Evolutionary conservation across 2,888 invertebrate genomes (phyloP).

Genomic region (Drepana falcataria): DNA sequence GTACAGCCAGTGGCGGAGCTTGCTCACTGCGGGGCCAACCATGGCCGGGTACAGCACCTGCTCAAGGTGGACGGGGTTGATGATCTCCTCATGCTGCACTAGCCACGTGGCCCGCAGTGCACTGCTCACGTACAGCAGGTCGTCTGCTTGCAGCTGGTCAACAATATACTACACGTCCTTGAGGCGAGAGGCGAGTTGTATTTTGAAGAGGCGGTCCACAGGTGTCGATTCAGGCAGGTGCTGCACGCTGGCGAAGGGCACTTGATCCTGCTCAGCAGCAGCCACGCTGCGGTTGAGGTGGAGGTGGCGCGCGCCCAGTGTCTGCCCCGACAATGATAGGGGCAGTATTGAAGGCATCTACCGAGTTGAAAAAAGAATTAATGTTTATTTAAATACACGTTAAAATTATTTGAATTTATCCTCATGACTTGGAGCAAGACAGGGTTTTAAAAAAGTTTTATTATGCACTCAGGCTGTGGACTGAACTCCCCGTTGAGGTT

Average conservation of each 20-base stretch:
- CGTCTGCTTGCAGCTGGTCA: conserved; percentile 42
- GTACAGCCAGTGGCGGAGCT: conserved; percentile 8
- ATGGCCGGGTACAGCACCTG: conserved; percentile 44
- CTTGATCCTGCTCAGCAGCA: conserved; percentile 16
- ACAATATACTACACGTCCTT: conserved; percentile 44
- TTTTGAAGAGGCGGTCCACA: conserved; percentile 51
- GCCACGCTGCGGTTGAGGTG: conserved; percentile 37
- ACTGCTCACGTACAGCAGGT: conserved; percentile 54
- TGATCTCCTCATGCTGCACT: conserved; percentile 33
- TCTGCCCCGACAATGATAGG: conserved; percentile 35
- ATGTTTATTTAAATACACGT: too few species aligned
- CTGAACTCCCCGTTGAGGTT: too few species aligned
- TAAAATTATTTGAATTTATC: too few species aligned
- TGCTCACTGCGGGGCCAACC: conserved; percentile 42
- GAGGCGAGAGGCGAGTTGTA: conserved; percentile 46
- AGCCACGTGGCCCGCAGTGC: conserved; percentile 52
- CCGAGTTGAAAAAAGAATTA: too few species aligned
- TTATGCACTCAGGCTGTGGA: too few species aligned
- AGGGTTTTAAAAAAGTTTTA: too few species aligned
- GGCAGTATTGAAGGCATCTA: conserved; percentile 34
- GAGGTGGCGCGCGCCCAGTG: conserved; percentile 40
- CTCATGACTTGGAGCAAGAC: too few species aligned
- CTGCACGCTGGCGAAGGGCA: conserved; percentile 15
- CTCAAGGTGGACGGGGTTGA: conserved; percentile 51
- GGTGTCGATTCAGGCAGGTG: conserved; percentile 30